These are phyloP conservation scores for Agapornis canus DNA, from an alignment of 2,797 vertebrate species.

Conservation along the genomic window DNA sequence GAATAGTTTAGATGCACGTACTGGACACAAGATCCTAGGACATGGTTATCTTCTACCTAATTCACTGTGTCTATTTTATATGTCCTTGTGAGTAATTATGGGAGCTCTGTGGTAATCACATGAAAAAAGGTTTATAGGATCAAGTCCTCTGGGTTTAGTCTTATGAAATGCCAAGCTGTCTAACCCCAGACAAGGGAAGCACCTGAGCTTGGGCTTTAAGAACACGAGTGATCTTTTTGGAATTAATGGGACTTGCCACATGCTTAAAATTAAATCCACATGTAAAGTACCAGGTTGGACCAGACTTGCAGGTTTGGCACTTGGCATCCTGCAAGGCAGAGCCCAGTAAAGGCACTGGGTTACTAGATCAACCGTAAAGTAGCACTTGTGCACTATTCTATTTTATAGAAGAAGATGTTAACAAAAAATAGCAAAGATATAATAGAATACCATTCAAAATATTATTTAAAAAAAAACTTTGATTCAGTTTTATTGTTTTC, in stretches of 20 bases:
- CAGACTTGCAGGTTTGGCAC: slow-evolving; percentile 1
- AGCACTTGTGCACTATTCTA: neutral
- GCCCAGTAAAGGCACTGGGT: neutral
- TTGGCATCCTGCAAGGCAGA: neutral
- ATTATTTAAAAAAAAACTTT: neutral
- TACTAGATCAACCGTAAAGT: neutral
- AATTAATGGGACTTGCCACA: slow-evolving; percentile 32
- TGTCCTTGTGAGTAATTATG: neutral
- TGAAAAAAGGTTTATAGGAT: slow-evolving; percentile 43
- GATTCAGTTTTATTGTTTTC: slow-evolving; percentile 16
- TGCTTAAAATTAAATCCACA: slow-evolving; percentile 17
- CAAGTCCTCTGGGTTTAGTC: slow-evolving; percentile 19
- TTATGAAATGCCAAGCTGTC: slow-evolving; percentile 41
- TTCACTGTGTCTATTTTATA: neutral
- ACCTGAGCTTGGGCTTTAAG: slow-evolving; percentile 29
- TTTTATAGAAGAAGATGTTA: neutral
- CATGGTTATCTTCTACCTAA: neutral
- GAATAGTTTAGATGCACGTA: neutral
- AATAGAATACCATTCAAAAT: neutral
- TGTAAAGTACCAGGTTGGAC: neutral
- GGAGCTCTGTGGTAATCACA: slow-evolving; percentile 21
- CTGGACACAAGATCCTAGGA: neutral
- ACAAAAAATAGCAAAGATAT: neutral
- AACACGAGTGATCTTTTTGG: slow-evolving; percentile 6
- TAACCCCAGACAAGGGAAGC: slow-evolving; percentile 11